Conservation (phyloP, 2,113 vertebrate species). For the Lates calcarifer region DNA sequence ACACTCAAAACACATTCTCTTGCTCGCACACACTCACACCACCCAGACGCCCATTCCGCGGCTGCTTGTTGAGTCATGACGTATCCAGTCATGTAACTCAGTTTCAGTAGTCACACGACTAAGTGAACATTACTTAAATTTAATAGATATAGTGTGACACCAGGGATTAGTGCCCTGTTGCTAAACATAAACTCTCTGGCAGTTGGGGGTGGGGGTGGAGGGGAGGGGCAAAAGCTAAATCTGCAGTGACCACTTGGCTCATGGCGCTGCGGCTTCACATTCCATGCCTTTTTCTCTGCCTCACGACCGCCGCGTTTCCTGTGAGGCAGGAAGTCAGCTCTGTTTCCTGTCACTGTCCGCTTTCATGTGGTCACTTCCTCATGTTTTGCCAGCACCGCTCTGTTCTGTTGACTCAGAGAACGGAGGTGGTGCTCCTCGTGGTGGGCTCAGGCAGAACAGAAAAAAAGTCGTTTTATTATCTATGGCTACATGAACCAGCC, state of each 20-base stretch:
- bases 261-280: slow-evolving; percentile 57
- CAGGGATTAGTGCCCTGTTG: slow-evolving; percentile 29
- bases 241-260: slow-evolving; percentile 64
- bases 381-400: slow-evolving; percentile 74
- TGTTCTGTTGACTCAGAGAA: slow-evolving; percentile 69
- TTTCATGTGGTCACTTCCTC: slow-evolving; percentile 89
- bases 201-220: not conserved
- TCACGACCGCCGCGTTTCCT: slow-evolving; percentile 81
- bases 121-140: slow-evolving; percentile 37
- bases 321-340: slow-evolving; percentile 84
- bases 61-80: slow-evolving; percentile 43
- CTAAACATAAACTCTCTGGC: slow-evolving; percentile 58
- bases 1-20: slow-evolving; percentile 40
- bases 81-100: slow-evolving; percentile 33
- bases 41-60: slow-evolving; percentile 35
- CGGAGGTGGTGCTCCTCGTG: slow-evolving; percentile 51
- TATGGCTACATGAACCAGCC: not conserved
- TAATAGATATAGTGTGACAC: slow-evolving; percentile 57
- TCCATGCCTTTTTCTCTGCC: slow-evolving; percentile 74
- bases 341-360: slow-evolving; percentile 83
- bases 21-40: slow-evolving; percentile 8
- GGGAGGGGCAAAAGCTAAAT: slow-evolving; percentile 28
- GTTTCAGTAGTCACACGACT: slow-evolving; percentile 45
- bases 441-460: slow-evolving; percentile 18
- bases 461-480: not conserved